Evolutionary conservation across 2,113 vertebrate genomes (phyloP), one percentile per base, ranked within the genome.

Genomic region (Oostethus manadensis): DNA sequence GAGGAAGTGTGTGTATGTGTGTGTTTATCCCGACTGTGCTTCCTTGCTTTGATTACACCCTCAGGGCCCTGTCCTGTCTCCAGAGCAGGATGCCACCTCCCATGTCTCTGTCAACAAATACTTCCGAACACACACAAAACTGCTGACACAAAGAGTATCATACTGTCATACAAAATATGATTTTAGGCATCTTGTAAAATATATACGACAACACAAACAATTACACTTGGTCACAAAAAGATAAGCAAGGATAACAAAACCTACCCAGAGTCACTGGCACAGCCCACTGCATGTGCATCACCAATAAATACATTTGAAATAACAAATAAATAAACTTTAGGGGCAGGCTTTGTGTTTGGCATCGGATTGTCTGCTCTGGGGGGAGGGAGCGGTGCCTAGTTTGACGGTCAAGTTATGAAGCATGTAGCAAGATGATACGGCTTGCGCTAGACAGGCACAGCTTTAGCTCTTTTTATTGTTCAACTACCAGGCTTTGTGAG

Each of bases 41-140:
- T 87, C 82, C 87, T 78, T 68, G 84, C 74, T 79, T 71, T 87
- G 89, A 89, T 88, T 88, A 82, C 69, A 86, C 81, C 84, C 84
- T 72, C 4, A 79, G 75, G 86, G 73, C 60, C 56, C 57, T 60
- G 69, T 81, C 80, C 77, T 73, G 79, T 84, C 86, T 71, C 78
- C 54, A 48, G 73, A 76, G 78, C 82, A 87, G 85, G 84, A 87
- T 85, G 81, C 77, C 70, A 72, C 76, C 84, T 78, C 82, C 83
- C 68, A 76, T 77, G 78, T 79, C 78, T 88, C 63, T 85, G 81
- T 85, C 83, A 87, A 86, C 82, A 86, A 84, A 73, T 56, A 60
- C 73, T 85, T 86, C 84, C 77, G 72, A 70, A 68, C 71, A 62
- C 65, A 82, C 64, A 70, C 58, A 80, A 56, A 68, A 38, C 70